Conservation (phyloP, 2,797 vertebrate species). For the Dipus sagitta region DNA sequence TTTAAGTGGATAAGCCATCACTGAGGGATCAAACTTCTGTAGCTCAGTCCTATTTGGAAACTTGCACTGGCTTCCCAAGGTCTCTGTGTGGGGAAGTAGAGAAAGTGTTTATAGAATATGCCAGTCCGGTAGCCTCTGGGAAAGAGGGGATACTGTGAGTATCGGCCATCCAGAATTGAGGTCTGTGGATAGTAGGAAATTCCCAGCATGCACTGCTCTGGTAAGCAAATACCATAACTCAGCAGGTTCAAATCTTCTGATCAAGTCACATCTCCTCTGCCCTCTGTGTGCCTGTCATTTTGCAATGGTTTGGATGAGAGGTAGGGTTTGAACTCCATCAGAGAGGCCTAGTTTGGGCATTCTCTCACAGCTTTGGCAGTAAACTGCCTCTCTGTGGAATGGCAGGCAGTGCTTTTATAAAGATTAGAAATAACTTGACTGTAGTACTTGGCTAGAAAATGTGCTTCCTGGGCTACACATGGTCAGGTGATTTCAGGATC, state of each 20-base stretch:
- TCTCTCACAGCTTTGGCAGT: not conserved
- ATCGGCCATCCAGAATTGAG: not conserved
- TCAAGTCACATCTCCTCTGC: not conserved
- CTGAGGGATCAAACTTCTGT: not conserved
- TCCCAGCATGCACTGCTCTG: too few relatives aligned
- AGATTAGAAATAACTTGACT: not conserved
- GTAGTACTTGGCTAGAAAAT: not conserved
- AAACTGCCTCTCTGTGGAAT: not conserved
- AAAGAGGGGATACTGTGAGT: not conserved
- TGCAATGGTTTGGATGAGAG: accelerated
- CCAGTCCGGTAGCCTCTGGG: not conserved
- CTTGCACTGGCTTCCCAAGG: accelerated
- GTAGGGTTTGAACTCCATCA: not conserved
- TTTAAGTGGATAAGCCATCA: not conserved
- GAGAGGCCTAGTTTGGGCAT: not conserved
- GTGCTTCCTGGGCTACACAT: not conserved
- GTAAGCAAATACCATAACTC: not conserved
- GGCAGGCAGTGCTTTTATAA: not conserved
- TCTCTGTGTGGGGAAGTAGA: accelerated
- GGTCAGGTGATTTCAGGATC: not conserved
- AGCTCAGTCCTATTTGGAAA: not conserved
- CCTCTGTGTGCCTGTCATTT: not conserved
- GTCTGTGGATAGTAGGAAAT: not conserved
- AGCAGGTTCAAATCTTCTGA: not conserved
- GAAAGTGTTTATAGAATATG: not conserved